phyloP scores from a whole-genome alignment of 2,113 vertebrate genomes.

The Amphiprion percula region DNA sequence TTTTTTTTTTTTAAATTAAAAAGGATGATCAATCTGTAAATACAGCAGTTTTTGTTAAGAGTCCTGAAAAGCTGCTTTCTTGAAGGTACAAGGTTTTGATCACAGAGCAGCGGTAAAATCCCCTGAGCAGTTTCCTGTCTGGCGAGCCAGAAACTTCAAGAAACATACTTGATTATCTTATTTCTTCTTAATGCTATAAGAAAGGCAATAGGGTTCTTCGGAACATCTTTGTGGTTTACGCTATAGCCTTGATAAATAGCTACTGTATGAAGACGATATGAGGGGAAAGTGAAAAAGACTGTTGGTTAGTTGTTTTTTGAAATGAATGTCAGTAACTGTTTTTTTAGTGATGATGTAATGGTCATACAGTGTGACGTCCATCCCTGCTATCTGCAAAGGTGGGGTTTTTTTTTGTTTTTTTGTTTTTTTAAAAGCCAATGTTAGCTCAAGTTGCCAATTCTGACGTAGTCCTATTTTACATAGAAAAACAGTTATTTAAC shows the following conservation, averaged over 20 bases:
- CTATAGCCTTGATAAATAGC: conserved; percentile 23
- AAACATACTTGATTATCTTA: conserved; percentile 74
- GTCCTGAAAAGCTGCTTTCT: conserved; percentile 56
- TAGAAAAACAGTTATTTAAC: not conserved
- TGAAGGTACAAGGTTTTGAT: conserved; percentile 60
- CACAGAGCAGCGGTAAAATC: conserved; percentile 69
- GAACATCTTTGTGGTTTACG: conserved; percentile 45
- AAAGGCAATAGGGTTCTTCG: conserved; percentile 71
- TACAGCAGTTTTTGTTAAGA: conserved; percentile 48
- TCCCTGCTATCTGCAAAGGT: too few species aligned
- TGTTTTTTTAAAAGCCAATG: not conserved
- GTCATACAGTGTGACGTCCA: not conserved
- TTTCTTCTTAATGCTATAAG: conserved; percentile 57
- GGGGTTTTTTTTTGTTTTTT: too few species aligned
- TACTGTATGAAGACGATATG: conserved; percentile 32
- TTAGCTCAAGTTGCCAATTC: not conserved
- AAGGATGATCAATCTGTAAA: conserved; percentile 34
- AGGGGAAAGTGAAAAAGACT: conserved; percentile 25
- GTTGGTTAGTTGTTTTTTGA: not conserved
- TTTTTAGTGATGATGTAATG: not conserved
- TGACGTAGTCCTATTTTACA: not conserved
- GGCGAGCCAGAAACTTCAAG: conserved; percentile 53
- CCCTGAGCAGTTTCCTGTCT: conserved; percentile 75
- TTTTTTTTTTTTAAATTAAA: not conserved
- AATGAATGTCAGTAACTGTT: not conserved